These are phyloP conservation scores for Latheticus oryzae DNA, from an alignment of 2,888 invertebrate genomes.

Conservation along the genomic window DNA sequence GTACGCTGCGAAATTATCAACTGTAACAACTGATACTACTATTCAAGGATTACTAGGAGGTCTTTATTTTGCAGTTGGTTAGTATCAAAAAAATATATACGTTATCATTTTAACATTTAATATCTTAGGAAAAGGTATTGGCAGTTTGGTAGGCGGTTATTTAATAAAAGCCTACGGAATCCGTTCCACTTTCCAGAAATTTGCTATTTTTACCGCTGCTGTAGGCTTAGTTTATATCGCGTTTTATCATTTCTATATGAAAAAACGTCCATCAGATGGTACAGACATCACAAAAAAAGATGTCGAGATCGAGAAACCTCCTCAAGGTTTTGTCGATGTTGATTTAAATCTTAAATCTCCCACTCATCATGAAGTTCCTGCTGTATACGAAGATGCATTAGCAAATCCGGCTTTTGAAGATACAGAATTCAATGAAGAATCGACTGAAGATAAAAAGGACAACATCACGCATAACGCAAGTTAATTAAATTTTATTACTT, in stretches of 20 bases:
- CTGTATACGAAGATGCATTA: constrained; percentile 58
- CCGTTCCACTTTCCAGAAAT: constrained; percentile 78
- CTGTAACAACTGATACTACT: constrained; percentile 79
- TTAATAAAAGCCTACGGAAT: constrained; percentile 80
- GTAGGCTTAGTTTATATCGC: constrained; percentile 77
- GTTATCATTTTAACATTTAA: constrained; percentile 4
- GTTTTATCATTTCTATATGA: constrained; percentile 76
- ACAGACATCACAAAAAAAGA: constrained; percentile 73
- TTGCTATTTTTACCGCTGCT: constrained; percentile 72
- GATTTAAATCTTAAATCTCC: constrained; percentile 49
- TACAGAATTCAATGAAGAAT: constrained; percentile 53
- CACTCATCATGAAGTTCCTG: constrained; percentile 50
- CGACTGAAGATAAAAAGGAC: constrained; percentile 8
- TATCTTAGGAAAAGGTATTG: constrained; percentile 77
- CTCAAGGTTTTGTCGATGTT: constrained; percentile 47
- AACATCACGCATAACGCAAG: constrained; percentile 10
- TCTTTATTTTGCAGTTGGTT: constrained; percentile 83
- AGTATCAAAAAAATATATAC: constrained; percentile 16
- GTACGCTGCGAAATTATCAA: constrained; percentile 79
- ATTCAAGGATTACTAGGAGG: constrained; percentile 83
- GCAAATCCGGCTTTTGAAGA: constrained; percentile 60
- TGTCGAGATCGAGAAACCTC: constrained; percentile 61
- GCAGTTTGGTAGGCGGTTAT: constrained; percentile 81
- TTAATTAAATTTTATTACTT: constrained; percentile 17
- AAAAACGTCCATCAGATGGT: constrained; percentile 68